Evolutionary conservation across 92 coral and sea anemone species (phyloP).

Genomic region (Umimayanthus kanabou): DNA sequence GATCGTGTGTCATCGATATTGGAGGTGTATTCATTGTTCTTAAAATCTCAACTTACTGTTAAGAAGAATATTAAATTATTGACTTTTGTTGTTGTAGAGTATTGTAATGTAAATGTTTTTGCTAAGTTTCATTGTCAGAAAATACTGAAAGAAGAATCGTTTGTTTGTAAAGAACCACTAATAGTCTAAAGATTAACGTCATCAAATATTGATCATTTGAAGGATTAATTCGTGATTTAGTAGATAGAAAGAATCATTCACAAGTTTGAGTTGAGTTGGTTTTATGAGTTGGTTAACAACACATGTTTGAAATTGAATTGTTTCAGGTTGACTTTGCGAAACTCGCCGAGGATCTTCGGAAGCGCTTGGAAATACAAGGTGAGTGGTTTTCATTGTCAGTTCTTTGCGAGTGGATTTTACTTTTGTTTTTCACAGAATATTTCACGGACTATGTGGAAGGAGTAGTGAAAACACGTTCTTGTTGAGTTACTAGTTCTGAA

Average conservation of each 20-base stretch:
- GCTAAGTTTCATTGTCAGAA: too few relatives aligned
- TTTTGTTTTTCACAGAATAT: background rate
- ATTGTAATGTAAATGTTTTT: background rate
- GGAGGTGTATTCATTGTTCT: background rate
- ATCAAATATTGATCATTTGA: background rate
- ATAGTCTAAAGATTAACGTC: slow-evolving; percentile 8
- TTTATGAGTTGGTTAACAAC: background rate
- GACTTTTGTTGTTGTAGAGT: background rate
- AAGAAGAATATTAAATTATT: too few relatives aligned
- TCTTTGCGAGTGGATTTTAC: background rate
- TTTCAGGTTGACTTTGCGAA: slow-evolving; percentile 77
- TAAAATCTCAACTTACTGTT: too few relatives aligned
- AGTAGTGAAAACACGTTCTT: background rate
- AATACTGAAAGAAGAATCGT: too few relatives aligned
- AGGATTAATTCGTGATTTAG: slow-evolving; percentile 3
- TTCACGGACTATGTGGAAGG: background rate
- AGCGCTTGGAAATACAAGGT: slow-evolving; percentile 76
- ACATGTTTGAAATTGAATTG: background rate
- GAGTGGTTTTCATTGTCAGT: background rate
- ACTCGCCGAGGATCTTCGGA: slow-evolving; percentile 77
- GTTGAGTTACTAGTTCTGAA: too few relatives aligned
- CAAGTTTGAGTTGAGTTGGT: background rate
- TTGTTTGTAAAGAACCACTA: background rate
- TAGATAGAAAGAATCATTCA: background rate
- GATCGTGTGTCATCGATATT: background rate